These are phyloP conservation scores for Enteromius argenteus DNA, from an alignment of 2,797 vertebrate species.

Conservation along the genomic window DNA sequence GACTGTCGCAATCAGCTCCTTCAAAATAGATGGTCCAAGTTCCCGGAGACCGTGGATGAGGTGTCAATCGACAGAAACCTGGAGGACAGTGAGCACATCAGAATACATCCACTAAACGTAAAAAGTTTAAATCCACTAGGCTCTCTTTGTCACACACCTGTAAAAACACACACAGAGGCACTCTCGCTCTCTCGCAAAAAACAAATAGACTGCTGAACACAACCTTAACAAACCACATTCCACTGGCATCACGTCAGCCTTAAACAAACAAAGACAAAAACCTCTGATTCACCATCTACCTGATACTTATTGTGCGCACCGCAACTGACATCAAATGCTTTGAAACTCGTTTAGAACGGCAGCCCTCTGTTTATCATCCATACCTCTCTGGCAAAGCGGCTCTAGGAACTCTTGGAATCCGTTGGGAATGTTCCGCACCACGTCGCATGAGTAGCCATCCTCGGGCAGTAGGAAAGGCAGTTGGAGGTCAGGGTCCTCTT, in stretches of 20 bases:
- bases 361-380: background rate
- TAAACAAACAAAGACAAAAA: constrained; percentile 41
- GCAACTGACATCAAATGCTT: background rate
- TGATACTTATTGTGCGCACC: background rate
- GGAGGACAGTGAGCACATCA: constrained; percentile 7
- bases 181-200: constrained; percentile 9
- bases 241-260: constrained; percentile 46
- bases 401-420: constrained; percentile 98
- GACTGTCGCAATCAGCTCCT: constrained; percentile 92
- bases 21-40: constrained; percentile 97
- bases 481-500: constrained; percentile 97
- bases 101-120: background rate
- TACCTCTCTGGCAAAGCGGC: constrained; percentile 95
- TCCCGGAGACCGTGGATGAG: constrained; percentile 90
- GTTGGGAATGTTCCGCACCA: constrained; percentile 94
- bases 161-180: background rate
- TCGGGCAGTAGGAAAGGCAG: constrained; percentile 96
- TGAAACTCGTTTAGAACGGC: background rate
- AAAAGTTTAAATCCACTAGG: background rate
- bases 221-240: constrained; percentile 56
- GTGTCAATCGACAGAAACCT: constrained; percentile 92
- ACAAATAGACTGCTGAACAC: constrained; percentile 39
- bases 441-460: constrained; percentile 98
- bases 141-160: constrained; percentile 11
- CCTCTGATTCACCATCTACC: constrained; percentile 6